These are phyloP conservation scores for Cryptocheilus praepositus DNA, from an alignment of 2,888 invertebrate species.

Conservation along the genomic window DNA sequence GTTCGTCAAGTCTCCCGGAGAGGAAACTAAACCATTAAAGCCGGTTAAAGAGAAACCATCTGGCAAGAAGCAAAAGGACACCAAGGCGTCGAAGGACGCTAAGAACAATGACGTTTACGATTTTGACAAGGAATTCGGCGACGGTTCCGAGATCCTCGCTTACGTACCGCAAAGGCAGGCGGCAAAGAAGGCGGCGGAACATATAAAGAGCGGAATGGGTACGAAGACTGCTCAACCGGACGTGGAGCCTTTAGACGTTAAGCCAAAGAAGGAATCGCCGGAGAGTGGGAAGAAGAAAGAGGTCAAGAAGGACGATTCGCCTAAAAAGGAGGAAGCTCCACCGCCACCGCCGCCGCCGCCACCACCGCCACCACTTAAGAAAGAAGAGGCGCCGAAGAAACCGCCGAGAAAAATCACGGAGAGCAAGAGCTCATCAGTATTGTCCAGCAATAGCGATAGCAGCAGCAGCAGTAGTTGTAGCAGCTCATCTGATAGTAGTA, in stretches of 20 bases:
- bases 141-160: conserved; percentile 80
- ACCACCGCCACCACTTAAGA: conserved; percentile 18
- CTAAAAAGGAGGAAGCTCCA: conserved; percentile 58
- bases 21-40: conserved; percentile 52
- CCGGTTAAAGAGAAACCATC: conserved; percentile 67
- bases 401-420: conserved; percentile 53
- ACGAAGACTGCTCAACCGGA: conserved; percentile 71
- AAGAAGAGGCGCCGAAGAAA: conserved; percentile 66
- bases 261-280: conserved; percentile 64
- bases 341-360: neutral
- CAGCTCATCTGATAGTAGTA: conserved; percentile 73
- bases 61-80: conserved; percentile 53
- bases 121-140: conserved; percentile 80
- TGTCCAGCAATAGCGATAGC: conserved; percentile 77
- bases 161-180: conserved; percentile 94
- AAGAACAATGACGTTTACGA: conserved; percentile 77
- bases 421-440: conserved; percentile 75
- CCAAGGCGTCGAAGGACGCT: conserved; percentile 57
- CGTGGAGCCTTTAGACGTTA: conserved; percentile 64
- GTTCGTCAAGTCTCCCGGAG: conserved; percentile 62
- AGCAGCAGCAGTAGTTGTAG: conserved; percentile 77
- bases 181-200: conserved; percentile 93
- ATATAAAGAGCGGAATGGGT: conserved; percentile 88
- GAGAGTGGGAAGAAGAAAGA: conserved; percentile 66
- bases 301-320: conserved; percentile 68